Conservation (phyloP, 2,797 vertebrate species). For the Antennarius maculatus region DNA sequence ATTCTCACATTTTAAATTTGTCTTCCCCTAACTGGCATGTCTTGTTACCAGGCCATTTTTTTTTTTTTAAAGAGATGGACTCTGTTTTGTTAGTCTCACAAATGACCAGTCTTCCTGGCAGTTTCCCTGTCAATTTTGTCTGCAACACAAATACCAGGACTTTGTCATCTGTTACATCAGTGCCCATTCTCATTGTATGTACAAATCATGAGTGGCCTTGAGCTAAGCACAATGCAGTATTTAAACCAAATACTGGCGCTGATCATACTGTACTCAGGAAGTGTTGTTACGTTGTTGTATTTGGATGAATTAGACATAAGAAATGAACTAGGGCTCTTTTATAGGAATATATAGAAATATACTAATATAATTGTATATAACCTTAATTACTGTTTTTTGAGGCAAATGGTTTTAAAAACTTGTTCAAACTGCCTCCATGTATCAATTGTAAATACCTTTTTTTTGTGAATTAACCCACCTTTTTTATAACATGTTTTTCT, state of each 20-base stretch:
- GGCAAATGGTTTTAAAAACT: constrained; percentile 56
- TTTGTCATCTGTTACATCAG: constrained; percentile 37
- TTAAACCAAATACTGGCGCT: constrained; percentile 58
- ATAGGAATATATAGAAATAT: constrained; percentile 31
- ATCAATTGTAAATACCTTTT: constrained; percentile 67
- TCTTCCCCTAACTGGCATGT: constrained; percentile 26
- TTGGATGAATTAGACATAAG: constrained; percentile 55
- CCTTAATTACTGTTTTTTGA: constrained; percentile 48
- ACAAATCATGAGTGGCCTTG: constrained; percentile 32
- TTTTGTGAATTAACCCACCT: background rate
- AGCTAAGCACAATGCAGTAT: constrained; percentile 65
- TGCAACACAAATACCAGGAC: constrained; percentile 4
- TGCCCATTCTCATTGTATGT: background rate
- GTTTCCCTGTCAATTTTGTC: constrained; percentile 1
- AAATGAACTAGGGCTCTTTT: constrained; percentile 44
- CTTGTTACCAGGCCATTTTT: background rate
- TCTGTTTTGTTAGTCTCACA: constrained; percentile 42
- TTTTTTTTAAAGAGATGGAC: constrained; percentile 27
- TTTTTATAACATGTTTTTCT: constrained; percentile 16
- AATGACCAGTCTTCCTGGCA: constrained; percentile 17
- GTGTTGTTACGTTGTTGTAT: constrained; percentile 40
- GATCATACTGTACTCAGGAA: constrained; percentile 77
- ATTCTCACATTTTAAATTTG: background rate
- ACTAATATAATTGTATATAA: constrained; percentile 79
- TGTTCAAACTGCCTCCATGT: constrained; percentile 54